Evolutionary conservation across 2,797 vertebrate species (phyloP), one percentile per base, ranked within the genome.

Genomic region (Diglossa cyanea): DNA sequence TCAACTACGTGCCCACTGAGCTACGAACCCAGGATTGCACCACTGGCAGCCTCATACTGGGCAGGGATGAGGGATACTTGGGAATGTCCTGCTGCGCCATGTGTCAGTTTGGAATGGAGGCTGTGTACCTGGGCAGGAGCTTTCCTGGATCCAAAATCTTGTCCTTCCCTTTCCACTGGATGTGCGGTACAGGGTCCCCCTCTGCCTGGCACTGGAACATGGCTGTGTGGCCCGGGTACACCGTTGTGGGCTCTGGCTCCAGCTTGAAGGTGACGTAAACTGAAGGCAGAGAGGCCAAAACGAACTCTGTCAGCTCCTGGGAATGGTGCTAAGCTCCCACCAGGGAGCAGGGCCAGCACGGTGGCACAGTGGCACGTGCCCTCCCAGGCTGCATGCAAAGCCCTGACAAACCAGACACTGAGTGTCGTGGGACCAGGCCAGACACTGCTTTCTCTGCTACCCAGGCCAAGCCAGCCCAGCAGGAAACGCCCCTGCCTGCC

Each of bases 151-250:
- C 98, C 97, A 99, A 92, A 72, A 98, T 97, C 85, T 98, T 99
- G 95, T 99, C 99, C 94, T 99, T 99, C 85, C 99, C 98, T 85
- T 99, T 99, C 99, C 99, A 99, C 92, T 99, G 99, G 94, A 99
- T 98, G 88, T 98, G 98, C 0, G 99, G 99, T 68, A 98, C 86
- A 0, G 99, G 99, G 95, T 99, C 98, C 1, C 99, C 99, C 10
- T 98, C 98, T 54, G 98, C 99, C 98, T 99, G 99, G 77, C 99
- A 99, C 97, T 99, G 99, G 93, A 99, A 98, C 93, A 99, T 97
- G 47, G 99, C 99, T 0, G 98, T 99, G 97, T 99, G 98, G 13
- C 99, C 99, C 94, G 99, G 99, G 96, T 99, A 99, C 91, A 99
- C 99, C 0, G 99, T 99, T 0, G 98, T 99, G 70, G 98, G 98